These are phyloP conservation scores for Budorcas taxicolor DNA, from an alignment of 2,113 vertebrate species.

Conservation along the genomic window DNA sequence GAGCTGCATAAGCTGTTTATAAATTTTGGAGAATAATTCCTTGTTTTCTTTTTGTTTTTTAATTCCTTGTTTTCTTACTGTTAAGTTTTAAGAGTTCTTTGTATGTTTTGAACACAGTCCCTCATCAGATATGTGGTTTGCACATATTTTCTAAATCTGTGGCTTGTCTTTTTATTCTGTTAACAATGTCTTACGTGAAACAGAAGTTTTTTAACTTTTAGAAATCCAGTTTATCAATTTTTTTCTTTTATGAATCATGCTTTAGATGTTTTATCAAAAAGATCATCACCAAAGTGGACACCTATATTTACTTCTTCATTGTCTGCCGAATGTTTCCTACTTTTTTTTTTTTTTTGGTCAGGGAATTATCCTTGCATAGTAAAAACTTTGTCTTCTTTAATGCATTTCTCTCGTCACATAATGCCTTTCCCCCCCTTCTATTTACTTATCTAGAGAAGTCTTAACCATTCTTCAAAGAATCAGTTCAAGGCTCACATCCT, in stretches of 20 bases:
- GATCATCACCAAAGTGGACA: neutral
- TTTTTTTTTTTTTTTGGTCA: neutral
- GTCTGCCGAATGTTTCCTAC: neutral
- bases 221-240: neutral
- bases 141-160: neutral
- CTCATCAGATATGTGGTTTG: neutral
- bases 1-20: neutral
- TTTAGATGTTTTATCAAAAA: neutral
- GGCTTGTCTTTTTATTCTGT: neutral
- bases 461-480: constrained; percentile 14
- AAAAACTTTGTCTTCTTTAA: neutral
- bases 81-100: neutral
- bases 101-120: neutral
- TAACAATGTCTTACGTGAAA: neutral
- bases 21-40: neutral
- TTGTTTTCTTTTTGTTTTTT: neutral
- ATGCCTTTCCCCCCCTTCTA: neutral
- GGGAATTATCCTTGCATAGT: neutral
- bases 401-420: neutral
- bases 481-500: neutral
- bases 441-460: neutral
- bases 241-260: neutral
- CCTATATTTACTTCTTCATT: neutral
- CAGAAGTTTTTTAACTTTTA: neutral
- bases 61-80: neutral